These are phyloP conservation scores for Drosophila ustulata DNA, from an alignment of 2,888 invertebrate genomes.

Conservation along the genomic window DNA sequence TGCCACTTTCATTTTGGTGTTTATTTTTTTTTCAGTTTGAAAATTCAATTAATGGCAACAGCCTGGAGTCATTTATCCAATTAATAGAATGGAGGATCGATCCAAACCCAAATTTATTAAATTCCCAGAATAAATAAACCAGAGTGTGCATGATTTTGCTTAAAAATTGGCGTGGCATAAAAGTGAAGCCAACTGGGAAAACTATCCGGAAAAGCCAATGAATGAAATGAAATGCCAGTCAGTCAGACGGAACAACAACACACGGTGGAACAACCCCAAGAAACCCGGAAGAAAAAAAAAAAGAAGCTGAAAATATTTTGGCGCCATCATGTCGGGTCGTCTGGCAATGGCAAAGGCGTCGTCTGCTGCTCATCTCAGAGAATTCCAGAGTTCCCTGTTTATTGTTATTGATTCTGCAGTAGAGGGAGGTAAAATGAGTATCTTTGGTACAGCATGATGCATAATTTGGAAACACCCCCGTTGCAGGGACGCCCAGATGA, in stretches of 20 bases:
- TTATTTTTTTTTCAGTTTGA: slow-evolving; percentile 11
- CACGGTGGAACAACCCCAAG: slow-evolving; percentile 26
- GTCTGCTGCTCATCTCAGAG: slow-evolving; percentile 60
- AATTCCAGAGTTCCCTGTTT: slow-evolving; percentile 51
- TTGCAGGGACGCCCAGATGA: slow-evolving; percentile 46
- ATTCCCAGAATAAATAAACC: not conserved
- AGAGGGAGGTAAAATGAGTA: slow-evolving; percentile 29
- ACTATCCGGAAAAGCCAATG: slow-evolving; percentile 45
- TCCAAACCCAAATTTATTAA: not conserved
- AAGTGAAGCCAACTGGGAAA: slow-evolving; percentile 44
- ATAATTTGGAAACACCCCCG: slow-evolving; percentile 66
- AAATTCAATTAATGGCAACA: slow-evolving; percentile 32
- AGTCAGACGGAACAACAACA: slow-evolving; percentile 54
- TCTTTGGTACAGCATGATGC: slow-evolving; percentile 53
- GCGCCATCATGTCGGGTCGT: slow-evolving; percentile 71
- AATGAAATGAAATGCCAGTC: slow-evolving; percentile 47
- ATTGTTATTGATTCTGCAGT: slow-evolving; percentile 69
- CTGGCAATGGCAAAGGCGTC: slow-evolving; percentile 52
- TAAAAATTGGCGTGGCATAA: slow-evolving; percentile 5
- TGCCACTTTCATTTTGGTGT: not conserved
- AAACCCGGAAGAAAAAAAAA: slow-evolving; percentile 41
- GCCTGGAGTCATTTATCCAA: slow-evolving; percentile 35
- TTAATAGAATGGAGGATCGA: slow-evolving; percentile 10
- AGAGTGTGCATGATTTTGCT: not conserved
- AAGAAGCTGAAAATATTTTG: slow-evolving; percentile 57